A percentile compares a stretch with the other conserved stretches of the same genome.
Evolutionary conservation across 2,888 invertebrate species (phyloP).

Genomic region (Nephrotoma appendiculata): DNA sequence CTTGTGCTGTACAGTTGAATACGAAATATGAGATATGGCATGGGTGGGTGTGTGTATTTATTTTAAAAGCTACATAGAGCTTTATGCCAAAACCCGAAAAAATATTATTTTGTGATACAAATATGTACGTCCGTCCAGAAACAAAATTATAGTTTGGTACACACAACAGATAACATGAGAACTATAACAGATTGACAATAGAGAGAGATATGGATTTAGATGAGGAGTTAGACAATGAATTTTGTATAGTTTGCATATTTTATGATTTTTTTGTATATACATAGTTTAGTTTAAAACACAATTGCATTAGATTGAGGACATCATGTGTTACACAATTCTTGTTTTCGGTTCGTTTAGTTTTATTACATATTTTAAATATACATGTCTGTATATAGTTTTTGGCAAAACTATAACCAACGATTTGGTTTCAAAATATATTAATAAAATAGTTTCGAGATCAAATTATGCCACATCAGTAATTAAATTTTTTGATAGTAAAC

Average conservation of each 20-base stretch:
- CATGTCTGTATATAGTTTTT: not conserved
- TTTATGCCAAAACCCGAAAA: not conserved
- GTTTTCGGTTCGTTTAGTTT: not conserved
- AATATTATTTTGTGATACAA: not conserved
- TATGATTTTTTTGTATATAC: not conserved
- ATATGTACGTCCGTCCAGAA: not conserved
- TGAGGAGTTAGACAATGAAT: not conserved
- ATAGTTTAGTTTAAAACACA: not conserved
- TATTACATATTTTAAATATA: not conserved
- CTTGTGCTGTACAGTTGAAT: not conserved
- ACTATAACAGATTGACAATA: not conserved
- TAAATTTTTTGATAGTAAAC: too few relatives aligned
- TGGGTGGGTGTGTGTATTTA: not conserved
- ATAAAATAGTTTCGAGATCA: too few relatives aligned
- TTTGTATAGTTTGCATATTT: not conserved
- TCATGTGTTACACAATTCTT: not conserved
- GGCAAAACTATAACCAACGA: too few relatives aligned
- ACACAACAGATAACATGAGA: not conserved
- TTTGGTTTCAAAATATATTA: too few relatives aligned
- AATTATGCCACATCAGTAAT: too few relatives aligned
- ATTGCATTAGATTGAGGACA: not conserved
- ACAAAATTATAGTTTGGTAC: not conserved
- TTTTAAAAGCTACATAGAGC: not conserved
- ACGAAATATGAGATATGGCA: not conserved
- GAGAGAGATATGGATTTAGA: not conserved